Conservation (phyloP, 2,797 vertebrate genomes). For the Morelia viridis region DNA sequence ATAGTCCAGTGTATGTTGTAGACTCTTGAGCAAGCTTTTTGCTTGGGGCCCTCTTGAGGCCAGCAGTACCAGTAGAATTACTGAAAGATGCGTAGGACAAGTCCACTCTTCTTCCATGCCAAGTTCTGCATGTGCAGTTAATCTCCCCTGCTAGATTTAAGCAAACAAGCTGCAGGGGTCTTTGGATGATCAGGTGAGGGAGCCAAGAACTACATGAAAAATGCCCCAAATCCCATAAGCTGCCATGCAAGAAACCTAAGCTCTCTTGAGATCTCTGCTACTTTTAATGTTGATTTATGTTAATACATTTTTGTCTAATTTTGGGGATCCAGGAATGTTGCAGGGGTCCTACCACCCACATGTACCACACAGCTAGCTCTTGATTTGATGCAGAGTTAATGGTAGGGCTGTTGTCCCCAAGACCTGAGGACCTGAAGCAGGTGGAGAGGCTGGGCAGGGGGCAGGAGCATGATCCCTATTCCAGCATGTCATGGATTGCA, state of each 20-base stretch:
- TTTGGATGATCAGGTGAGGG: not conserved
- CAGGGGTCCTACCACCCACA: not conserved
- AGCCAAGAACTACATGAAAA: not conserved
- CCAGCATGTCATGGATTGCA: not conserved
- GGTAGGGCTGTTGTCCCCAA: not conserved
- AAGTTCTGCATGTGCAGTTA: not conserved
- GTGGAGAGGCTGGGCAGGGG: not conserved
- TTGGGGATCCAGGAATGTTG: not conserved
- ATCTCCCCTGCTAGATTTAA: not conserved
- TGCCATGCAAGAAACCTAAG: not conserved
- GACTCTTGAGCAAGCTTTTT: not conserved
- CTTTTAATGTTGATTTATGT: not conserved
- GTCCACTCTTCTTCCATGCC: not conserved
- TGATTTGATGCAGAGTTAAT: not conserved
- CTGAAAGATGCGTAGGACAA: not conserved
- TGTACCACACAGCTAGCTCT: not conserved
- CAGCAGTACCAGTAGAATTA: not conserved
- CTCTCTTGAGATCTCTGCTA: not conserved
- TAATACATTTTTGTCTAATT: not conserved
- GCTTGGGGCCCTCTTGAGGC: not conserved
- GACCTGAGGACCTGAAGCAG: not conserved
- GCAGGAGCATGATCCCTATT: not conserved
- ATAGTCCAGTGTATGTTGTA: not conserved
- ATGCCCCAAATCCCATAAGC: not conserved
- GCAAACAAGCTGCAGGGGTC: not conserved